These are phyloP conservation scores for Oncorhynchus clarkii DNA, from an alignment of 2,113 vertebrate genomes.

Conservation along the genomic window DNA sequence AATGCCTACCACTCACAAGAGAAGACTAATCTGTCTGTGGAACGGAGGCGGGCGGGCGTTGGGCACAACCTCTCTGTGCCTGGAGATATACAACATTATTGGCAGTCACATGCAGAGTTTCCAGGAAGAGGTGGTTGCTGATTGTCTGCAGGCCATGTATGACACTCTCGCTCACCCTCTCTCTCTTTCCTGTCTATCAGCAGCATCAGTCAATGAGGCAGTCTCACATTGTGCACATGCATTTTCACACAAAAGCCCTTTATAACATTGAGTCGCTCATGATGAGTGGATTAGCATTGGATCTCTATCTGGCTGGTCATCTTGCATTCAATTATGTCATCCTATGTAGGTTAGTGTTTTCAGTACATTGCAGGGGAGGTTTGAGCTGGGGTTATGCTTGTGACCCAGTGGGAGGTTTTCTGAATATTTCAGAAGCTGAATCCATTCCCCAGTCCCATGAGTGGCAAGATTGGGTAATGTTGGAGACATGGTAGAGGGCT, in stretches of 20 bases:
- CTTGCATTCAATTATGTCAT: background rate
- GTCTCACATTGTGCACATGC: too few relatives aligned
- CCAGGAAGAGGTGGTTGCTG: conserved; percentile 1
- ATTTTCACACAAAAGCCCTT: too few relatives aligned
- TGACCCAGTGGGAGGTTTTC: background rate
- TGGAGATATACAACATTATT: background rate
- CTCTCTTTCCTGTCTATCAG: too few relatives aligned
- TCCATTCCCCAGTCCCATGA: background rate
- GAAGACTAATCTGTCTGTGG: too few relatives aligned
- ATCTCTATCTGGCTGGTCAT: background rate
- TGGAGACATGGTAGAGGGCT: too few relatives aligned
- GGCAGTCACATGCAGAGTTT: conserved; percentile 1
- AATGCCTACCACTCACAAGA: too few relatives aligned
- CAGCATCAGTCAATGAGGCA: background rate
- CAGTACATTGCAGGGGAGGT: background rate
- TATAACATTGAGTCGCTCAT: too few relatives aligned
- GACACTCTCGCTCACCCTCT: background rate
- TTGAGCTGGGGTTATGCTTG: background rate
- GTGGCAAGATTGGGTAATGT: background rate
- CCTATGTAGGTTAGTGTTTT: background rate
- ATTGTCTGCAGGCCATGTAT: background rate
- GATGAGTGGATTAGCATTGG: background rate
- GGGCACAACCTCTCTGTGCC: background rate
- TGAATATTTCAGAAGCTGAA: background rate
- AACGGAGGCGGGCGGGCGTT: too few relatives aligned